Conservation (phyloP, 2,113 vertebrate species). For the Hiodon tergisus region DNA sequence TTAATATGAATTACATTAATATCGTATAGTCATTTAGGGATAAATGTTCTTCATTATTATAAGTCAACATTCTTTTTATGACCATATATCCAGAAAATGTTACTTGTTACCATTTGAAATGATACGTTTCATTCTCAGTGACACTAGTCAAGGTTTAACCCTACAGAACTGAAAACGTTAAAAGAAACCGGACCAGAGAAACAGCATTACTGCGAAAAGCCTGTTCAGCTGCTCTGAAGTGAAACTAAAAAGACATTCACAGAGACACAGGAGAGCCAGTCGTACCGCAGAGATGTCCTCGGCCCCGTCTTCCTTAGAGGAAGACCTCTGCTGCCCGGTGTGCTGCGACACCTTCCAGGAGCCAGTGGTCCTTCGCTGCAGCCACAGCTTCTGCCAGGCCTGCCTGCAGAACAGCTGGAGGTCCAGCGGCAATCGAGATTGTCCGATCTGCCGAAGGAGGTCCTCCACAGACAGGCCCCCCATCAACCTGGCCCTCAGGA, state of each 20-base stretch:
- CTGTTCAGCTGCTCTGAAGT: background rate
- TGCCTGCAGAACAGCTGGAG: conserved; percentile 26
- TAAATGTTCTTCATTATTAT: too few species aligned
- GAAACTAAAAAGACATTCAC: background rate
- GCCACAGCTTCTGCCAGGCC: conserved; percentile 35
- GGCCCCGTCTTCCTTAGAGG: conserved; percentile 11
- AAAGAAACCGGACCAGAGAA: too few species aligned
- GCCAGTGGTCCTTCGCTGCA: conserved; percentile 28
- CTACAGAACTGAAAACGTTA: too few species aligned
- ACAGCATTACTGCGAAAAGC: too few species aligned
- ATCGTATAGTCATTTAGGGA: too few species aligned
- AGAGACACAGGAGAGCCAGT: background rate
- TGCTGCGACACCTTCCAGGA: conserved; percentile 27
- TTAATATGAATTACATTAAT: too few species aligned
- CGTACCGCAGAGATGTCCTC: conserved; percentile 5
- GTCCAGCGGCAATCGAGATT: background rate
- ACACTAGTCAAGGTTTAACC: too few species aligned
- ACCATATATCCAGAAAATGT: too few species aligned
- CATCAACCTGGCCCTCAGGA: conserved; percentile 27
- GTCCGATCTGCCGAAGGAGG: conserved; percentile 13
- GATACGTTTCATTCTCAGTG: too few species aligned
- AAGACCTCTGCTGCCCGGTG: conserved; percentile 21
- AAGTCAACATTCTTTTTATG: too few species aligned
- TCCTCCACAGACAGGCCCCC: background rate
- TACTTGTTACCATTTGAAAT: too few species aligned